Evolutionary conservation across 2,888 invertebrate genomes (phyloP).

Genomic region (Elysia crispata): DNA sequence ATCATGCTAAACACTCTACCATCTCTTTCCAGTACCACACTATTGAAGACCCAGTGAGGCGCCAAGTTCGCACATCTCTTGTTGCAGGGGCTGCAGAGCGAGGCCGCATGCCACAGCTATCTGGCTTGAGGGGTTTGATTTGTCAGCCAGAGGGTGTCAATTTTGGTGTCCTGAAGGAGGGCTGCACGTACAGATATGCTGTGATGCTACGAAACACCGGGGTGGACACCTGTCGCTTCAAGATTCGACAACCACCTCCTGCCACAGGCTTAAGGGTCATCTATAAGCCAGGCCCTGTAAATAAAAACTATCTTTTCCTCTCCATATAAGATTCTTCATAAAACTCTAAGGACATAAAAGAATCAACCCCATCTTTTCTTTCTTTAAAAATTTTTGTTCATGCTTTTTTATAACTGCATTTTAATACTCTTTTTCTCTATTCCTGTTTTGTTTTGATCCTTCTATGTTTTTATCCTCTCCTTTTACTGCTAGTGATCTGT

Average conservation of each 20-base stretch:
- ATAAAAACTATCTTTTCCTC: slow-evolving; percentile 53
- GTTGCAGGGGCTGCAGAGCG: slow-evolving; percentile 70
- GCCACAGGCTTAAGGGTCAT: slow-evolving; percentile 75
- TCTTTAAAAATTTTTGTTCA: no score
- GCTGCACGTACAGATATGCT: slow-evolving; percentile 72
- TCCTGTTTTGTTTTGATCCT: no score
- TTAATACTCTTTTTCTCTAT: no score
- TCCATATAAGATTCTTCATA: background rate
- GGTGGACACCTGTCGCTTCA: slow-evolving; percentile 76
- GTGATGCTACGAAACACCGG: slow-evolving; percentile 76
- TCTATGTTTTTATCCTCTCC: no score
- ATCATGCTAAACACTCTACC: background rate
- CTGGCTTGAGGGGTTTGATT: slow-evolving; percentile 72
- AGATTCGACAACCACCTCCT: slow-evolving; percentile 76
- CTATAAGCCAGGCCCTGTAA: slow-evolving; percentile 76
- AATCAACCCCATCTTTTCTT: background rate
- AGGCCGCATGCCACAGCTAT: slow-evolving; percentile 63
- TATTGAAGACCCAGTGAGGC: slow-evolving; percentile 74
- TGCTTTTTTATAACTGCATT: no score
- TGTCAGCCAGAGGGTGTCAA: slow-evolving; percentile 74
- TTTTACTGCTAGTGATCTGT: background rate
- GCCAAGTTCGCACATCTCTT: slow-evolving; percentile 70
- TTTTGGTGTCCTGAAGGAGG: slow-evolving; percentile 76
- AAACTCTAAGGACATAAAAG: background rate
- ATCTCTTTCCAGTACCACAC: slow-evolving; percentile 62